Base-by-base conservation (phyloP, 2,888 invertebrate species). In the Epistrophe grossulariae region DNA sequence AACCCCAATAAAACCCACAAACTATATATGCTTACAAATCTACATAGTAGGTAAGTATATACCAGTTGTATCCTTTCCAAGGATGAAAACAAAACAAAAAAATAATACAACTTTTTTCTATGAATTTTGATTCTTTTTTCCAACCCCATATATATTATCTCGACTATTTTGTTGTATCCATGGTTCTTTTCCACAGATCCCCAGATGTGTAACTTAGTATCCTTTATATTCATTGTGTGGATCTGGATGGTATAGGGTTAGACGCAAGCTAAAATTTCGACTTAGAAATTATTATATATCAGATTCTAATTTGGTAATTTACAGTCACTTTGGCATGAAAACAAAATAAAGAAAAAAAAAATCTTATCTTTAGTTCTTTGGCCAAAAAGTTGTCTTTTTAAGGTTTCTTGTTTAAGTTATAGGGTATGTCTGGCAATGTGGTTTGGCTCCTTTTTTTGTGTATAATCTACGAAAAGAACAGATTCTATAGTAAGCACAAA, bases 261-360 rank as follows among this genome's bases (percentile, higher is more conserved):
- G 6, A 13, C 8, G 9, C 35, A 24, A 40, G 62, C 19, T 62
- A 40, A 40, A 40, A 40, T 62, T 62, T 62, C 40, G 15, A 62
- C 40, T 60, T 2, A 24, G 8, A 62, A 62, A 40, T 62, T 62
- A 62, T 62, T 15, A 19, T 19, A 60, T 57, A 66, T 66, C 45
- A 66, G 48, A 48, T 66, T 48, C 45, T 48, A 66, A 66, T 45
- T 66, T 31, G 64, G 64, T 48, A 48, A 66, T 66, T 66, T 66
- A 48, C 64, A 66, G 31, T 66, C 64, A 17, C n/a, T 48, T 17
- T 48, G 3, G 35, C 35, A 35, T 59, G 11, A 17, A 40, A 15
- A 8, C 2, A 40, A 24, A 38, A 60, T n/a, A 10, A 13, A 7
- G 24, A 24, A 40, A 13, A 15, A 40, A 15, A 62, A 24, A n/a